These are phyloP conservation scores for Morus bassanus DNA, from an alignment of 2,797 vertebrate species.

Conservation along the genomic window DNA sequence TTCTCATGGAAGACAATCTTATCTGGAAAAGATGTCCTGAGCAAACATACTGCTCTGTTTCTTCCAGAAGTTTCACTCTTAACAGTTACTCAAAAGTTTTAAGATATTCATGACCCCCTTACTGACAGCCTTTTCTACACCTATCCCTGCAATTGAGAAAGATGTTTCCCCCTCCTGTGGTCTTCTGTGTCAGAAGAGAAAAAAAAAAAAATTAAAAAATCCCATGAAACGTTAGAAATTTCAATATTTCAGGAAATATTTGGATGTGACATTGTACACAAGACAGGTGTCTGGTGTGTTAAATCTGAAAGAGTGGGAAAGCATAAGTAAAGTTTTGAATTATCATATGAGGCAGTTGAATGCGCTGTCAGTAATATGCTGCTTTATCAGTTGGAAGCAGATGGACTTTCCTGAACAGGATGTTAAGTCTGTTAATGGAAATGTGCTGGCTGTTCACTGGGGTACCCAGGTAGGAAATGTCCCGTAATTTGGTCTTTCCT, in stretches of 20 bases:
- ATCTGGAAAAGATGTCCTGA: background rate
- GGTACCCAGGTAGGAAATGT: background rate
- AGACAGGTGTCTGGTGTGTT: background rate
- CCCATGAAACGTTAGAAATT: background rate
- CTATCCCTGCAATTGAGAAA: background rate
- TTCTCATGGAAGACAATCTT: background rate
- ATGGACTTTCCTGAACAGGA: background rate
- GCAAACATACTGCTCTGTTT: background rate
- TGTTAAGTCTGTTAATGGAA: background rate
- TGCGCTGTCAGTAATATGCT: background rate
- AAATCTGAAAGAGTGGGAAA: background rate
- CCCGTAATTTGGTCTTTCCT: background rate
- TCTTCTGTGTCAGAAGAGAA: background rate
- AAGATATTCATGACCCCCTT: background rate
- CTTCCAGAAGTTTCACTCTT: background rate
- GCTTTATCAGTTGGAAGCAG: constrained; percentile 33
- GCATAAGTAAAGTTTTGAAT: background rate
- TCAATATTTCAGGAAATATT: background rate
- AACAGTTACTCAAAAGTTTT: background rate
- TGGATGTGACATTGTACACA: background rate
- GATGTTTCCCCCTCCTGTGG: accelerated
- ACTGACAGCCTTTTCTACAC: background rate
- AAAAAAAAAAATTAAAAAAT: background rate
- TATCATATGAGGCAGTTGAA: background rate
- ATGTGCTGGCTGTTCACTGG: background rate